phyloP scores from a whole-genome alignment of 2,113 vertebrate species.

The Ictidomys tridecemlineatus region DNA sequence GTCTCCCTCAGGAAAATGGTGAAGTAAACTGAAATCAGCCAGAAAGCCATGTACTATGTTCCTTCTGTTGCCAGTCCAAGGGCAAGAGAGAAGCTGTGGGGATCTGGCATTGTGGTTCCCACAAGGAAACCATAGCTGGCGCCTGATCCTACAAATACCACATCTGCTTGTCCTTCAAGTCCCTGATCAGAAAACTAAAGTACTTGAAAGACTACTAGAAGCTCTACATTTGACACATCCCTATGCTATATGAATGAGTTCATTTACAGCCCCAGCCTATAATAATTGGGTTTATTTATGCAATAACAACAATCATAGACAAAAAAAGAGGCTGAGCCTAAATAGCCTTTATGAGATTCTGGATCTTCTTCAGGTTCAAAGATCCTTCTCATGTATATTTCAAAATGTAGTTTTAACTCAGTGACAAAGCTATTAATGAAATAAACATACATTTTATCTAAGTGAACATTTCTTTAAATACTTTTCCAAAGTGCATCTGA shows the following conservation, averaged over 20 bases:
- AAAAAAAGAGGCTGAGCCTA: not conserved
- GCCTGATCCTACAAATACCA: conserved; percentile 88
- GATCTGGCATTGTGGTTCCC: too few species aligned
- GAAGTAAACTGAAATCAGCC: not conserved
- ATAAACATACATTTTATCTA: conserved; percentile 38
- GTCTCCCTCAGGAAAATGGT: not conserved
- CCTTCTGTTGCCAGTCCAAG: not conserved
- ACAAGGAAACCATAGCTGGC: not conserved
- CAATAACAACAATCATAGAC: not conserved
- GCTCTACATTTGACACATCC: not conserved
- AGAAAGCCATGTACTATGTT: not conserved
- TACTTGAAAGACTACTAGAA: conserved; percentile 94
- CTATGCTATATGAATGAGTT: not conserved
- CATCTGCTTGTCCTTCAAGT: conserved; percentile 93
- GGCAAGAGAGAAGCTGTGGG: not conserved
- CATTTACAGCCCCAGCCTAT: not conserved
- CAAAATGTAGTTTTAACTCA: conserved; percentile 52
- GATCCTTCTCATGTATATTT: not conserved
- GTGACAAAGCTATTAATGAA: conserved; percentile 50
- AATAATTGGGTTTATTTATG: not conserved
- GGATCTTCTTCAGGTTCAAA: not conserved
- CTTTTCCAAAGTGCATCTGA: conserved; percentile 45
- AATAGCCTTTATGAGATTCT: not conserved
- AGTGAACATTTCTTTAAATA: conserved; percentile 53
- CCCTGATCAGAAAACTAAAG: conserved; percentile 94